These are phyloP conservation scores for Mesorhabditis belari DNA, from an alignment of 2,888 invertebrate genomes.

Conservation along the genomic window DNA sequence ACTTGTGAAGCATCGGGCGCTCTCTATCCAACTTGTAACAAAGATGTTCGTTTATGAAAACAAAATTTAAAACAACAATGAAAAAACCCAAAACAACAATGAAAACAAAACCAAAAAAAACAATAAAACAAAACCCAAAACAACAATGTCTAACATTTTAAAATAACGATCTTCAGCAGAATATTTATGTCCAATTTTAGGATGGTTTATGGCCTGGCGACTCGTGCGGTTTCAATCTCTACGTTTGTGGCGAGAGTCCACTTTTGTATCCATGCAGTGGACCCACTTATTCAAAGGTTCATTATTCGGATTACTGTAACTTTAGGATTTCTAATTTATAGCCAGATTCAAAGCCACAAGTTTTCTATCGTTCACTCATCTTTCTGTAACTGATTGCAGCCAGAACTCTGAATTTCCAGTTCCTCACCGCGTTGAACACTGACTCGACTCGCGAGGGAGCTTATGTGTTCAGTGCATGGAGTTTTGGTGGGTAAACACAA, in stretches of 20 bases:
- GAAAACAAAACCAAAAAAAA: no score
- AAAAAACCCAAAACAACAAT: no score
- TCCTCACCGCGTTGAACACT: slow-evolving; percentile 21
- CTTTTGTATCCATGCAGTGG: slow-evolving; percentile 23
- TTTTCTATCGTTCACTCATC: no score
- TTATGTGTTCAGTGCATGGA: slow-evolving; percentile 28
- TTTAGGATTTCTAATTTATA: background rate
- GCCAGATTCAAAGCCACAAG: background rate
- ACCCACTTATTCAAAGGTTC: background rate
- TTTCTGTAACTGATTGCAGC: no score
- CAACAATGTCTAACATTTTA: background rate
- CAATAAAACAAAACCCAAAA: no score
- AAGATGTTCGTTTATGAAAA: background rate
- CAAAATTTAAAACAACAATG: slow-evolving; percentile 34
- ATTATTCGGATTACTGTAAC: background rate
- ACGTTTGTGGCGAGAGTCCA: slow-evolving; percentile 21
- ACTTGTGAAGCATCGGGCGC: slow-evolving; percentile 19
- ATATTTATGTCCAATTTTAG: slow-evolving; percentile 2
- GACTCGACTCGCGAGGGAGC: slow-evolving; percentile 12
- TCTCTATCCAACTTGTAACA: slow-evolving; percentile 5
- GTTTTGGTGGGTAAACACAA: slow-evolving; percentile 14
- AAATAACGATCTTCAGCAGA: slow-evolving; percentile 18
- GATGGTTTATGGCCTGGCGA: slow-evolving; percentile 40
- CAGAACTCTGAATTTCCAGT: no score
- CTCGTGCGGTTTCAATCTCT: slow-evolving; percentile 32